These are phyloP conservation scores for Apis florea DNA, from an alignment of 1,140 invertebrate genomes.

Conservation along the genomic window DNA sequence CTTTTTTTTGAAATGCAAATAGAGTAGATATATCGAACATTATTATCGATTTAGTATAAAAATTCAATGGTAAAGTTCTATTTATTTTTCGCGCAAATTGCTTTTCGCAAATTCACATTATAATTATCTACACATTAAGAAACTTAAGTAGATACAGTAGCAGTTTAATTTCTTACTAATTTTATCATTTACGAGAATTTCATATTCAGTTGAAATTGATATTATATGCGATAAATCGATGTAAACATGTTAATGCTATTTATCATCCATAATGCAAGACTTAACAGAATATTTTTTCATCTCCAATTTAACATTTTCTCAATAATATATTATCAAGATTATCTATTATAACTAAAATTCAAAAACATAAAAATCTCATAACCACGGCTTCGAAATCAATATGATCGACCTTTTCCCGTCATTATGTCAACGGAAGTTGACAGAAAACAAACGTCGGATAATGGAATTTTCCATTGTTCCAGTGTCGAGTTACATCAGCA, in stretches of 20 bases:
- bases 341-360: neutral
- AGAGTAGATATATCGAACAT: neutral
- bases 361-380: neutral
- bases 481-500: neutral
- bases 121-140: constrained; percentile 60
- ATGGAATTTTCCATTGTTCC: neutral
- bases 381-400: neutral
- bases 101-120: constrained; percentile 53
- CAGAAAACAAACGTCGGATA: neutral
- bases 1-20: neutral
- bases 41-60: neutral
- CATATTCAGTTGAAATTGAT: neutral
- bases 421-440: neutral
- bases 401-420: neutral
- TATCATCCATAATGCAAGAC: neutral
- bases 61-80: neutral
- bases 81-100: neutral
- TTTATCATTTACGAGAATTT: neutral
- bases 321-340: no score
- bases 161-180: neutral
- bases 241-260: no score
- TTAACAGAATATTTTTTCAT: neutral
- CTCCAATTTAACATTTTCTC: neutral
- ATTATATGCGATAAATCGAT: neutral
- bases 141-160: neutral